Base-by-base conservation (phyloP, 92 coral and sea anemone species). In the Zoanthus sansibaricus region DNA sequence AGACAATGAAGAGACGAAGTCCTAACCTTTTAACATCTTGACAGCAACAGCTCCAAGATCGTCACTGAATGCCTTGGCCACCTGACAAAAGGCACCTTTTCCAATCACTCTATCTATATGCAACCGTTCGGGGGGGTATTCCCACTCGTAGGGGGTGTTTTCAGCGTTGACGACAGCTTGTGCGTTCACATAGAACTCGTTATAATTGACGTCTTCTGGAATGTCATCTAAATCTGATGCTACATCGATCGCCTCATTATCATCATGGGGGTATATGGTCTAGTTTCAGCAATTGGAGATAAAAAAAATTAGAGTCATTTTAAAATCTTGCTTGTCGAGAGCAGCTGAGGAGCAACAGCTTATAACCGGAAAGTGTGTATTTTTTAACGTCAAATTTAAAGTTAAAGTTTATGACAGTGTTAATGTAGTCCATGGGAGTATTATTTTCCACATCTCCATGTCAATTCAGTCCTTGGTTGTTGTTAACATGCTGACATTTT, bases 81-180 rank as follows among this genome's bases (percentile, higher is more conserved):
- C 97, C 75, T 89, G 89, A 83, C 97, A 92, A 86, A 94, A 94
- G 3, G 97, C 97, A 13, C 97, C 97, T 78, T 94, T 94, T 9
- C 97, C 97, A 46, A 94, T 88, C 70, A 89, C 72, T 72, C 91
- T 84, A 77, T 94, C 82, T 33, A 94, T 82, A 12, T 47, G 71
- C 25, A 94, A 88, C 54, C 84, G 79, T 4, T 92, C 87, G 5
- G 92, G 90, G n/a, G 93, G 92, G 62, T 87, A 83, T 55, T 94
- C 97, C 97, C 94, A 94, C 82, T 83, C 84, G 72, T 82, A 56
- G 31, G 67, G 83, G 7, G 77, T 75, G 12, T 56, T 1, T 11
- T 0, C 73, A 16, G 73, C 33, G 58, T 1, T 15, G 13, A 17
- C 61, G 6, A 46, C 15, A 9, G 74, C 75, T 4, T 14, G 20